Evolutionary conservation across 2,113 vertebrate genomes (phyloP).

Genomic region (Lamprotornis superbus): DNA sequence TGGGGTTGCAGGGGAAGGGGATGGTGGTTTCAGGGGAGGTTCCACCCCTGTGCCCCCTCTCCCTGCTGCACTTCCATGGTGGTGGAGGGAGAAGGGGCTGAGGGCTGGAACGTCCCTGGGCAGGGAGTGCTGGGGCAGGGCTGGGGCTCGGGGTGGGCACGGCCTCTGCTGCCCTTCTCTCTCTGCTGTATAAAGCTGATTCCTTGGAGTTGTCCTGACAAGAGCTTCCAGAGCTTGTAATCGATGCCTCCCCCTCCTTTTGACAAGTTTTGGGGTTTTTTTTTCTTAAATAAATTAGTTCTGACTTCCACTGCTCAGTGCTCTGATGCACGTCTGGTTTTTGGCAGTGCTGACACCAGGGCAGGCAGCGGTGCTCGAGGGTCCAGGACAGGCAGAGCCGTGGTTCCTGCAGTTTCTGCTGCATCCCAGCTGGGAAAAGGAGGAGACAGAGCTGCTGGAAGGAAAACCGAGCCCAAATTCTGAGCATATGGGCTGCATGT

Average conservation of each 20-base stretch:
- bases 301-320: not conserved
- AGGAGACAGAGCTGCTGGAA: not conserved
- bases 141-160: not conserved
- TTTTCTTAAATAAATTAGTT: slow-evolving; percentile 71
- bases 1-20: not conserved
- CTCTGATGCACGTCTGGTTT: not conserved
- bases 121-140: not conserved
- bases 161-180: not conserved
- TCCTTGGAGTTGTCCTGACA: slow-evolving; percentile 30
- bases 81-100: not conserved
- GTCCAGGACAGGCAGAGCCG: not conserved
- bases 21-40: not conserved
- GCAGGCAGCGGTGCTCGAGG: not conserved
- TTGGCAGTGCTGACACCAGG: not conserved
- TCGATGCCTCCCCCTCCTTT: slow-evolving; percentile 23
- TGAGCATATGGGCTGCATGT: not conserved
- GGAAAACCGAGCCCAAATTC: not conserved
- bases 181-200: slow-evolving; percentile 14
- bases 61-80: slow-evolving; percentile 60
- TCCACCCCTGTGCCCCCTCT: not conserved
- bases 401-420: not conserved
- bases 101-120: not conserved
- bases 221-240: slow-evolving; percentile 72
- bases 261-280: not conserved
- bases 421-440: not conserved